These are phyloP conservation scores for Andrena minutula DNA, from an alignment of 2,888 invertebrate species.

Conservation along the genomic window DNA sequence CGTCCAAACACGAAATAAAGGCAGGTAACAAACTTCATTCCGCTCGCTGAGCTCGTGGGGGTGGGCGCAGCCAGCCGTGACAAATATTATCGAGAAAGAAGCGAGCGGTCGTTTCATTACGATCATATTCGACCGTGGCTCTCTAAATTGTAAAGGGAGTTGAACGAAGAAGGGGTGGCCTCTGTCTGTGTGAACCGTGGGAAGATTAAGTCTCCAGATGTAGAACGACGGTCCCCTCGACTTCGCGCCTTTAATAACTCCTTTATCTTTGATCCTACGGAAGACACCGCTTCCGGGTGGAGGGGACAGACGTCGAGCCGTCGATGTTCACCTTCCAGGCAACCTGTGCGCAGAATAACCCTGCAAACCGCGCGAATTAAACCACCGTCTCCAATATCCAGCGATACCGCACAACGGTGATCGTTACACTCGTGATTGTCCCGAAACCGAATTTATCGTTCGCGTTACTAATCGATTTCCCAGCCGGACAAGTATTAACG, in stretches of 20 bases:
- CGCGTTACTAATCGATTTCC: conserved; percentile 47
- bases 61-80: neutral
- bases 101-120: neutral
- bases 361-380: conserved; percentile 3
- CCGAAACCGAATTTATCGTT: conserved; percentile 41
- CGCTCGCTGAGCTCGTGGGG: conserved; percentile 30
- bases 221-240: too few species aligned
- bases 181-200: too few species aligned
- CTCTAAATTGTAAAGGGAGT: neutral
- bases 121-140: neutral
- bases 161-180: neutral
- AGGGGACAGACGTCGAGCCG: too few species aligned
- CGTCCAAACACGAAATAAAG: conserved; percentile 70
- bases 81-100: conserved; percentile 17
- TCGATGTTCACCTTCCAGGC: neutral
- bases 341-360: neutral
- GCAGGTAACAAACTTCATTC: conserved; percentile 67
- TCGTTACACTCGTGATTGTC: conserved; percentile 21
- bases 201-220: too few species aligned
- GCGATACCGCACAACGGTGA: conserved; percentile 1
- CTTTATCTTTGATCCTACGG: too few species aligned
- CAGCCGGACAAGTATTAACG: conserved; percentile 39
- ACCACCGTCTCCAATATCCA: conserved; percentile 12
- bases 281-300: too few species aligned
- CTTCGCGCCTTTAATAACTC: too few species aligned